phyloP scores from a whole-genome alignment of 2,888 invertebrate species.

The Rotaria socialis region DNA sequence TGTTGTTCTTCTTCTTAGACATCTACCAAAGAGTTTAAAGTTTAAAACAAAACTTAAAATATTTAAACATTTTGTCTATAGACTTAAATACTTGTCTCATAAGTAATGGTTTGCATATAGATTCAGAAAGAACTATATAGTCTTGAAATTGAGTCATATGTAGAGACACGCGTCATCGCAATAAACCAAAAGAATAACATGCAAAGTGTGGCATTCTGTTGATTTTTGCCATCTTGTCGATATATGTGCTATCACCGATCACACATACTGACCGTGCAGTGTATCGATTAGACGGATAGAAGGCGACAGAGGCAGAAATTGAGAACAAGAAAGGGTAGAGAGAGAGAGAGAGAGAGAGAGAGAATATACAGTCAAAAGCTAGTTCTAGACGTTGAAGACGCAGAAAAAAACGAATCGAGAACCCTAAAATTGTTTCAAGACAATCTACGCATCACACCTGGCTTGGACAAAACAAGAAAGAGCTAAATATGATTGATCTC shows the following conservation, averaged over 20 bases:
- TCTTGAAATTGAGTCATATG: background rate
- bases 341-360: background rate
- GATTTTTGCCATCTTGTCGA: constrained; percentile 22
- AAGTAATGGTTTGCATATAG: background rate
- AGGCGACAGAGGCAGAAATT: constrained; percentile 20
- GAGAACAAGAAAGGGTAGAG: constrained; percentile 3
- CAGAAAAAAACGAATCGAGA: background rate
- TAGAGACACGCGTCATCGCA: background rate
- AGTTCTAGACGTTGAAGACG: background rate
- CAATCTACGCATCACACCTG: constrained; percentile 26
- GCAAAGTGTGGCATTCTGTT: background rate
- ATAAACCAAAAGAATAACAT: background rate
- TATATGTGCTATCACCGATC: constrained; percentile 28
- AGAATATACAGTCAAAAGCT: constrained; percentile 19
- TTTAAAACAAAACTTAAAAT: background rate
- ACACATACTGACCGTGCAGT: constrained; percentile 26
- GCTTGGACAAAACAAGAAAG: background rate
- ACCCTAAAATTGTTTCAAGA: constrained; percentile 26
- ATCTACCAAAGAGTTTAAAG: background rate
- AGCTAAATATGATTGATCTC: background rate
- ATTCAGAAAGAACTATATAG: background rate
- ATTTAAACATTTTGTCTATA: background rate
- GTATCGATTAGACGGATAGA: constrained; percentile 29
- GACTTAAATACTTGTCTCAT: background rate
- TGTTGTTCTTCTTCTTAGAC: constrained; percentile 28